Percentiles rank a stretch among this genome's conserved stretches.
Conservation (phyloP, 1,140 invertebrate species). For the Bombus consobrinus region DNA sequence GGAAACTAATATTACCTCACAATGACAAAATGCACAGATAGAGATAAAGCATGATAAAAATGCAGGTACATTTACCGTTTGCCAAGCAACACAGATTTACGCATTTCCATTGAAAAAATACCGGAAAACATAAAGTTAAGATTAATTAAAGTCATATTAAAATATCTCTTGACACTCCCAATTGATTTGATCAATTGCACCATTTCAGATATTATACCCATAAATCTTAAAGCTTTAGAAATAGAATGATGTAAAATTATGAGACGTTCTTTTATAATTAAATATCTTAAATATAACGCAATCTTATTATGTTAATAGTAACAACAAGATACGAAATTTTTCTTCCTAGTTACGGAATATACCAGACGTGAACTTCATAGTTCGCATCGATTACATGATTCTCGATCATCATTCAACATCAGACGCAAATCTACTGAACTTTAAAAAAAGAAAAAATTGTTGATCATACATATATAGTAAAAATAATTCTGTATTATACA, state of each 20-base stretch:
- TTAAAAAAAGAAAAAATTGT: not conserved
- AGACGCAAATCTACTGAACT: not conserved
- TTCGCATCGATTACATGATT: constrained; percentile 11
- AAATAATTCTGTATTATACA: constrained; percentile 21
- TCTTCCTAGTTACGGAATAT: constrained; percentile 42
- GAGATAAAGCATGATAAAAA: constrained; percentile 24
- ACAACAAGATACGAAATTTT: constrained; percentile 50
- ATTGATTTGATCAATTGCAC: not conserved
- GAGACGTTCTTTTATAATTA: constrained; percentile 48
- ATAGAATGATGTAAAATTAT: constrained; percentile 42
- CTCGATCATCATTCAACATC: not conserved
- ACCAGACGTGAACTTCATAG: constrained; percentile 56
- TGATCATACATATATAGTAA: not conserved
- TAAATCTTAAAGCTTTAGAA: constrained; percentile 24
- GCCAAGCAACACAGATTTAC: constrained; percentile 10
- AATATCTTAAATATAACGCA: constrained; percentile 54
- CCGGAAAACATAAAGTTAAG: constrained; percentile 3
- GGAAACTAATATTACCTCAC: not conserved
- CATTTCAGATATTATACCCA: not conserved
- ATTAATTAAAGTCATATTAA: constrained; percentile 33
- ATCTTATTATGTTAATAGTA: constrained; percentile 12
- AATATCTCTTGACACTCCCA: not conserved
- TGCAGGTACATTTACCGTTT: constrained; percentile 30
- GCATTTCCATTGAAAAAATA: not conserved
- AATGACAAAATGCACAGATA: constrained; percentile 14